A percentile compares a stretch with the other conserved stretches of the same genome.
Evolutionary conservation across 2,113 vertebrate genomes (phyloP).

Genomic region (Ictidomys tridecemlineatus): DNA sequence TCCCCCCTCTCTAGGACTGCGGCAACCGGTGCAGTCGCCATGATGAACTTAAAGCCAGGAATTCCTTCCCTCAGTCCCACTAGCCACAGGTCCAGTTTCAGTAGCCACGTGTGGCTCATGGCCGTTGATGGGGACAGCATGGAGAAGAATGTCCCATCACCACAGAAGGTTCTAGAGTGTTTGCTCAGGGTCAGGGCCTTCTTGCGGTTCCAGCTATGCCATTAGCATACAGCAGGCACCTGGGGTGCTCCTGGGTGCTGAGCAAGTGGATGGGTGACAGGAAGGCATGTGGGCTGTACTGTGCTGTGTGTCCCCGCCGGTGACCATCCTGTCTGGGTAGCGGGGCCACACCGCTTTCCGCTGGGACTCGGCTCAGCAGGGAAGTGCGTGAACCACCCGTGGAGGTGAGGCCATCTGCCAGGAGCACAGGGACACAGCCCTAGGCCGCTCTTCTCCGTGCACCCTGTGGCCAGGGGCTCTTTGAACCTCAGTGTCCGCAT

Average conservation of each 20-base stretch:
- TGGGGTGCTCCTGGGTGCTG: rapidly evolving
- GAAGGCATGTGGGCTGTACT: rapidly evolving
- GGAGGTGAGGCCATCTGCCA: rapidly evolving
- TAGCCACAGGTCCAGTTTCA: background rate
- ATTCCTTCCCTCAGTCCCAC: rapidly evolving
- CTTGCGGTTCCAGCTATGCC: no score
- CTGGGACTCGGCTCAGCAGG: background rate
- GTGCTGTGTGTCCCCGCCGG: rapidly evolving
- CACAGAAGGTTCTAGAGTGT: background rate
- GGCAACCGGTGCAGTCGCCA: rapidly evolving
- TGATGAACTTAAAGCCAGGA: rapidly evolving
- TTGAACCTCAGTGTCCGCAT: background rate
- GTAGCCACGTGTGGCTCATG: background rate
- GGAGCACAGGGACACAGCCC: background rate
- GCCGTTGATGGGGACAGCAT: background rate
- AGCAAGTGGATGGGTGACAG: rapidly evolving
- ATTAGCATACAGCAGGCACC: rapidly evolving
- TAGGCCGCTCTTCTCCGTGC: rapidly evolving
- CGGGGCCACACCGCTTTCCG: background rate
- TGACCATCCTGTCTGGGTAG: background rate
- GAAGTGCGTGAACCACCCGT: rapidly evolving
- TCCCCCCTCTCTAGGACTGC: background rate
- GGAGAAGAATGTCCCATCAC: no score
- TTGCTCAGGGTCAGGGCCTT: background rate
- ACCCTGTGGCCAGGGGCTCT: background rate